phyloP scores from a whole-genome alignment of 2,113 vertebrate species.

The Menura novaehollandiae region DNA sequence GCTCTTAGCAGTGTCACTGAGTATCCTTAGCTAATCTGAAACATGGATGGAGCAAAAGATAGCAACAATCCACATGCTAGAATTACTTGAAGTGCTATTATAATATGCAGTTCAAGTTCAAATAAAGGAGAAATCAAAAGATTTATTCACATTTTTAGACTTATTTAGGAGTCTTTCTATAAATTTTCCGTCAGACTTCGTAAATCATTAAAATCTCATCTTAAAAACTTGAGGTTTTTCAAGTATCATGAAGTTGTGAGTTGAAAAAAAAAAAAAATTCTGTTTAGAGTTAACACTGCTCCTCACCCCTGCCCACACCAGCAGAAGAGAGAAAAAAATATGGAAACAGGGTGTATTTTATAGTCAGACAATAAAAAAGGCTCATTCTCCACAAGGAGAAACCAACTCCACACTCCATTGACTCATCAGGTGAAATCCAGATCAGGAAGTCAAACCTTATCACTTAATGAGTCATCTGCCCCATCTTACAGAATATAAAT shows the following conservation, averaged over 20 bases:
- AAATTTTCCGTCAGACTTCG: neutral
- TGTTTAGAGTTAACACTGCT: neutral
- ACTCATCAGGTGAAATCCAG: neutral
- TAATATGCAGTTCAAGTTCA: neutral
- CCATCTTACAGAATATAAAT: neutral
- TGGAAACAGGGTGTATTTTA: neutral
- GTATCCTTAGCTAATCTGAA: neutral
- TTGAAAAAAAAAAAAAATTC: neutral
- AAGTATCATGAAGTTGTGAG: neutral
- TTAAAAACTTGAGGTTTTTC: neutral
- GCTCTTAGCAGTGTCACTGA: neutral
- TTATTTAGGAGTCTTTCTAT: neutral
- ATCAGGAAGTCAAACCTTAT: neutral
- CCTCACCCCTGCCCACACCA: neutral
- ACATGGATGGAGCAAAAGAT: accelerated
- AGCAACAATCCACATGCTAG: neutral
- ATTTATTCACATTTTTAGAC: neutral
- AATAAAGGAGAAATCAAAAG: neutral
- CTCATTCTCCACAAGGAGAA: neutral
- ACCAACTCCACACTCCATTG: neutral
- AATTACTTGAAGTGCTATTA: neutral
- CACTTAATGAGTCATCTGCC: neutral
- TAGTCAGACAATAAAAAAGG: neutral
- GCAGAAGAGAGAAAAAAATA: neutral
- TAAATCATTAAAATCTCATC: neutral